These are phyloP conservation scores for Hirtodrosophila alboralis DNA, from an alignment of 2,888 invertebrate species.

Conservation along the genomic window DNA sequence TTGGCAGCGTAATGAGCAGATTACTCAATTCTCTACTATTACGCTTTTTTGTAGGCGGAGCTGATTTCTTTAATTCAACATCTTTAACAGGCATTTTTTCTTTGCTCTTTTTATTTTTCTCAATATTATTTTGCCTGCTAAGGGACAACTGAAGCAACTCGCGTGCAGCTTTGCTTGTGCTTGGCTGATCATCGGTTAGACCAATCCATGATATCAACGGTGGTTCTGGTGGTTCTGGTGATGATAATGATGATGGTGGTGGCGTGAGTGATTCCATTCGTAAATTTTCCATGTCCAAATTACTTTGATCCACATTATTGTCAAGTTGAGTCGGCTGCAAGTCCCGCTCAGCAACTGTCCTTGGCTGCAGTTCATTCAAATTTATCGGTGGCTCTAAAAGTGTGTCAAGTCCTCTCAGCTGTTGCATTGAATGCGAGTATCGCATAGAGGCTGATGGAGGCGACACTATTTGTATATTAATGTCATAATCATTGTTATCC, in stretches of 20 bases:
- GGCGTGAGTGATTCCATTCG: constrained; percentile 10
- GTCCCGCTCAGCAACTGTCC: not conserved
- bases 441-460: constrained; percentile 33
- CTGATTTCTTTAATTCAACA: constrained; percentile 57
- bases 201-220: too few relatives aligned
- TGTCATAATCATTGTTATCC: not conserved
- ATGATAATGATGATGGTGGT: too few relatives aligned
- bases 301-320: not conserved
- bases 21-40: not conserved
- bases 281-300: constrained; percentile 23
- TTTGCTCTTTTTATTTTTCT: not conserved
- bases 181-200: constrained; percentile 24
- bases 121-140: not conserved
- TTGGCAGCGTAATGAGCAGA: not conserved
- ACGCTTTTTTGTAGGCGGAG: constrained; percentile 15
- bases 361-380: not conserved
- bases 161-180: constrained; percentile 40
- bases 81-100: too few relatives aligned
- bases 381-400: not conserved
- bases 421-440: not conserved
- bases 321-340: not conserved
- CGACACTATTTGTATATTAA: constrained; percentile 33
- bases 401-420: not conserved
- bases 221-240: too few relatives aligned
- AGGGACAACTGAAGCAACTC: constrained; percentile 1